These are phyloP conservation scores for Eupithecia tripunctaria DNA, from an alignment of 2,888 invertebrate genomes.

Conservation along the genomic window DNA sequence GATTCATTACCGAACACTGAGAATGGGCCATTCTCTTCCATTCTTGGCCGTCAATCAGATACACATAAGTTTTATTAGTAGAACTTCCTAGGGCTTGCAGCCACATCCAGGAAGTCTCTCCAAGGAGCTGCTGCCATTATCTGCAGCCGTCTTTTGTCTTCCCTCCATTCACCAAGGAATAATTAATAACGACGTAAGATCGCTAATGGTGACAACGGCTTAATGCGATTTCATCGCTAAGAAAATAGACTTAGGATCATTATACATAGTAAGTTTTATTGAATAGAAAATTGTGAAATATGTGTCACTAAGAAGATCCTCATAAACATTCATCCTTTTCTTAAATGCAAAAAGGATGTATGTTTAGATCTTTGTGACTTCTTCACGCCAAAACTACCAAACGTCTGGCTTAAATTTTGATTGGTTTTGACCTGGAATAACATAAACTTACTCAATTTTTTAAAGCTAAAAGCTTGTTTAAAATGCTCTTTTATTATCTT, in stretches of 20 bases:
- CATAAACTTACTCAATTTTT: too few species aligned
- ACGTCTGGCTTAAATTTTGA: background rate
- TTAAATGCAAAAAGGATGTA: background rate
- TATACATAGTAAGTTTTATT: background rate
- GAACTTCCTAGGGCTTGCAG: slow-evolving; percentile 17
- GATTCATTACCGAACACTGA: background rate
- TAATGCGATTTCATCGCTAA: slow-evolving; percentile 21
- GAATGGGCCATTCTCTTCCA: background rate
- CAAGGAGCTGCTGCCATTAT: slow-evolving; percentile 57
- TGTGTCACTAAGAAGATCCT: background rate
- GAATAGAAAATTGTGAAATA: background rate
- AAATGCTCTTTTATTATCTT: background rate
- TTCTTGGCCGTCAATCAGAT: background rate
- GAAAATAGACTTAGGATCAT: slow-evolving; percentile 11
- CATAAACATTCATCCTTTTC: too few species aligned
- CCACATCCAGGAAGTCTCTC: slow-evolving; percentile 41
- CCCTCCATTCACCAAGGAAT: slow-evolving; percentile 67
- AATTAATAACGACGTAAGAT: slow-evolving; percentile 68
- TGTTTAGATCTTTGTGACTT: background rate
- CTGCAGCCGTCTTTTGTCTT: slow-evolving; percentile 51
- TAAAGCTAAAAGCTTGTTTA: background rate
- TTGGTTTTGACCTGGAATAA: background rate
- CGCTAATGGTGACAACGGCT: slow-evolving; percentile 36
- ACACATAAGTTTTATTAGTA: background rate
- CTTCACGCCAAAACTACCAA: background rate